Evolutionary conservation across 1,140 invertebrate species (phyloP), one percentile per base, ranked within the genome.

Genomic region (Whitmania pigra): DNA sequence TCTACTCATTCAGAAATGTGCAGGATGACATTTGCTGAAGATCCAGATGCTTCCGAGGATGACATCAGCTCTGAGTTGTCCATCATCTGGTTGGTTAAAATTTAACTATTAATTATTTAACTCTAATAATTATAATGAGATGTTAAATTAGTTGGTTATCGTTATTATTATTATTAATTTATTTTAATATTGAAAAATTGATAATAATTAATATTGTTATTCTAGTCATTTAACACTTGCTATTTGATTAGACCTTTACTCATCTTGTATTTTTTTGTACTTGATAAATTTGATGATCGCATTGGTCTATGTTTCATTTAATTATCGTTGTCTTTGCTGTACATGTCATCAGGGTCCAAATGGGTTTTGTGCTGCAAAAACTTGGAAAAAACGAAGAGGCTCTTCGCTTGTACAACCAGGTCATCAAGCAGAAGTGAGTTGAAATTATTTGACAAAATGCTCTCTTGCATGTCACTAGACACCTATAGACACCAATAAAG

Each of bases 1-100:
- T n/a, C n/a, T n/a, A n/a, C 43, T 49, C 43, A 11, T 49, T 17
- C 43, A 81, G 90, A 88, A 75, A 81, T 89, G 49, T 94, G 92
- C 77, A 85, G 87, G 18, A 89, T 93, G 78, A 86, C 87, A 71
- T 85, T 95, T 22, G 87, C 92, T 77, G 93, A 95, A 76, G 94
- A 97, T 81, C 74, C 78, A 20, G 93, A 90, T 25, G 86, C 87
- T 49, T 85, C 88, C 18, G 92, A 94, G 76, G 91, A 93, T 63
- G 90, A 93, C 76, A 89, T 95, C 53, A 87, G 90, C 69, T 88
- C 91, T 75, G 94, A 97, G 82, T 81, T 94, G 57, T 90, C 88
- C 25, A 89, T 95, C 68, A 94, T 97, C 69, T 87, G 86, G 88
- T 89, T 78, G 73, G 75, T 72, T 3, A 7, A 67, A 49, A 49